A percentile compares a stretch with the other conserved stretches of the same genome.
Conservation (phyloP, 92 coral and sea anemone species). For the Parazoanthus swiftii region DNA sequence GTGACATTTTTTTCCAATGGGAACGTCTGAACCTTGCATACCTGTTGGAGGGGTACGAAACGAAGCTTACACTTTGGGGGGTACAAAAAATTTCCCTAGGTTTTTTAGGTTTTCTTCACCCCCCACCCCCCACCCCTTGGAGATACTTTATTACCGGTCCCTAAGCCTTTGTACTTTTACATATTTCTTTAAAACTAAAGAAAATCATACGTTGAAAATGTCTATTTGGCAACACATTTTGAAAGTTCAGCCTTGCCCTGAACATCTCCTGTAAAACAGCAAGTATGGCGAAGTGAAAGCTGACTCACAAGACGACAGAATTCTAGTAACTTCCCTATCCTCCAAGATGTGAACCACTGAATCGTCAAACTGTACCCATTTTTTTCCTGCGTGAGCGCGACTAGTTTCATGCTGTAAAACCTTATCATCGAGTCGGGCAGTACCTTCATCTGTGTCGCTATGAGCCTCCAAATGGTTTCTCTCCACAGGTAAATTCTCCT, state of each 20-base stretch:
- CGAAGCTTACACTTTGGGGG: too few species aligned
- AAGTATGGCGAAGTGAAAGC: slow-evolving; percentile 94
- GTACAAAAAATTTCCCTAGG: too few species aligned
- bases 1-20: too few species aligned
- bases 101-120: too few species aligned
- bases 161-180: neutral
- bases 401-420: neutral
- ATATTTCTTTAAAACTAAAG: neutral
- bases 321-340: slow-evolving; percentile 68
- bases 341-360: slow-evolving; percentile 71
- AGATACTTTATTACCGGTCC: too few species aligned
- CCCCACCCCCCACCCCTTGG: too few species aligned
- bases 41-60: too few species aligned
- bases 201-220: neutral
- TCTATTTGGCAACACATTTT: neutral
- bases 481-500: slow-evolving; percentile 31
- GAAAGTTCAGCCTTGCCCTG: neutral
- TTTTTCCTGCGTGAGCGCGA: neutral
- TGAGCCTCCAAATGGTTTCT: neutral
- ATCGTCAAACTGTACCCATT: slow-evolving; percentile 97
- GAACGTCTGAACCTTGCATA: too few species aligned
- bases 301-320: slow-evolving; percentile 85
- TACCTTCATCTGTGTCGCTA: neutral
- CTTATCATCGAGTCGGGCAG: neutral
- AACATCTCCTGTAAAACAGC: slow-evolving; percentile 69